Conservation (phyloP, 2,888 invertebrate genomes). For the Crioceris asparagi region DNA sequence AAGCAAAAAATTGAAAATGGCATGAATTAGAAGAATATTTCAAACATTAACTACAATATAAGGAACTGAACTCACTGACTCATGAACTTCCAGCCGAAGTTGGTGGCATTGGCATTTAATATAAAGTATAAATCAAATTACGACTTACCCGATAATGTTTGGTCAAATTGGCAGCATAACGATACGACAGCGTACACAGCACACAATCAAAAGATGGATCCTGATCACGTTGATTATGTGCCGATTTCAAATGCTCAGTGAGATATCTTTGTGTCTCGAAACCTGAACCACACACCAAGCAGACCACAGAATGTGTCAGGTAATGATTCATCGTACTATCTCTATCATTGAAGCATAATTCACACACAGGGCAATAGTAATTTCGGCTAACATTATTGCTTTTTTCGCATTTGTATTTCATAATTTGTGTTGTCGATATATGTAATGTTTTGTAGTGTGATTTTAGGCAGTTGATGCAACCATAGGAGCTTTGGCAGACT, state of each 20-base stretch:
- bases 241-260: conserved; percentile 20
- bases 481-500: conserved; percentile 12
- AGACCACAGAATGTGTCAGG: conserved; percentile 20
- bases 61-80: too few relatives aligned
- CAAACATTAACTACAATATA: too few relatives aligned
- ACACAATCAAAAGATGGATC: conserved; percentile 14
- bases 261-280: conserved; percentile 21
- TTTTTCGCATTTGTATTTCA: conserved; percentile 20
- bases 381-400: conserved; percentile 2
- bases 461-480: conserved; percentile 23
- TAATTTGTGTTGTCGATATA: conserved; percentile 13
- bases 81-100: too few relatives aligned
- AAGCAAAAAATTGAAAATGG: too few relatives aligned
- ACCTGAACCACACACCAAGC: conserved; percentile 21
- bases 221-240: conserved; percentile 18
- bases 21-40: too few relatives aligned
- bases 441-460: conserved; percentile 24
- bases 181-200: conserved; percentile 13
- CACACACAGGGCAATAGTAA: conserved; percentile 8
- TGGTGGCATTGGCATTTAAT: too few relatives aligned
- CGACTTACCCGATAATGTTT: conserved; percentile 16
- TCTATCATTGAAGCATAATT: conserved; percentile 1
- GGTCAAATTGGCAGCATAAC: conserved; percentile 10
- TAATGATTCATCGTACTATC: conserved; percentile 17
- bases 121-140: too few relatives aligned